Conservation (phyloP, 2,113 vertebrate genomes). For the Fukomys damarensis region DNA sequence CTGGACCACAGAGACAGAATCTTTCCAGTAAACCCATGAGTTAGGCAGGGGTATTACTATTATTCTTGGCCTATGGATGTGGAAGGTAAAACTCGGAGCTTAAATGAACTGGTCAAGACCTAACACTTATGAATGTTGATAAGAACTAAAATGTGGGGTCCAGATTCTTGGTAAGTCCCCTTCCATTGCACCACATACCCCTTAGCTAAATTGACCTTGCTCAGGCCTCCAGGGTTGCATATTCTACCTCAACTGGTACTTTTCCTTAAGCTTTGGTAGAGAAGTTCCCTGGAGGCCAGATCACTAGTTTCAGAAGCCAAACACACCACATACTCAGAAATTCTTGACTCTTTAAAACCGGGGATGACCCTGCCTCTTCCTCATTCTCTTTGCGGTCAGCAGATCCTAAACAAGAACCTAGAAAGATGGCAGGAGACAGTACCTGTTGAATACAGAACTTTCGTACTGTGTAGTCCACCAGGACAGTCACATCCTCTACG, state of each 20-base stretch:
- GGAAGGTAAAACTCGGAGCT: conserved; percentile 29
- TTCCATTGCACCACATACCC: neutral
- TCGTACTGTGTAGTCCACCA: conserved; percentile 98
- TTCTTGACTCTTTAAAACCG: neutral
- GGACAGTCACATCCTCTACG: conserved; percentile 95
- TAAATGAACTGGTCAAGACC: neutral
- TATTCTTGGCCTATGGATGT: neutral
- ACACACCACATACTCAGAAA: neutral
- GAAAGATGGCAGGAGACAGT: conserved; percentile 34
- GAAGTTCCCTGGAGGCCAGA: neutral
- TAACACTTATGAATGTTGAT: neutral
- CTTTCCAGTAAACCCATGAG: neutral
- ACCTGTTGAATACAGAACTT: conserved; percentile 99
- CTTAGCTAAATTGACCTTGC: neutral
- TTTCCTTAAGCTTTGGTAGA: neutral
- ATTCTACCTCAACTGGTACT: neutral
- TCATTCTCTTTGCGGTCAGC: neutral
- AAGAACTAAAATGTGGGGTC: neutral
- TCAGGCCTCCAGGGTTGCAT: neutral
- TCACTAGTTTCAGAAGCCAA: conserved; percentile 32
- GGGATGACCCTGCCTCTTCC: neutral
- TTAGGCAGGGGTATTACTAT: neutral
- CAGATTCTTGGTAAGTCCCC: neutral
- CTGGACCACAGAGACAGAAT: neutral
- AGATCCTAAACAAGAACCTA: neutral